These are phyloP conservation scores for Trissonchulus latispiculum DNA, from an alignment of 2,888 invertebrate genomes.

Conservation along the genomic window DNA sequence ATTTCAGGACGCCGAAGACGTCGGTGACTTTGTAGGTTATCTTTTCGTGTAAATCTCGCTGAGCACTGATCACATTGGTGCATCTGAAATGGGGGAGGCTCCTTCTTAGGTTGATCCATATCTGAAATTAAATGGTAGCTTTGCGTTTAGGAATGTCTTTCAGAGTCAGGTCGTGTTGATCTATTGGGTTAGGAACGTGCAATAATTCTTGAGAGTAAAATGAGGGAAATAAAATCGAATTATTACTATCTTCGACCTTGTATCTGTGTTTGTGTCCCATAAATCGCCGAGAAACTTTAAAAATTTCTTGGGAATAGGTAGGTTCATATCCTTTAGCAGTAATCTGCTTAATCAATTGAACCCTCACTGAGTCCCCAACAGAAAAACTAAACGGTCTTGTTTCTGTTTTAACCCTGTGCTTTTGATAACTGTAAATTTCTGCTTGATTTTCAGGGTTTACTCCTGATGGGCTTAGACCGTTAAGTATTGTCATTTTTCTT, in stretches of 20 bases:
- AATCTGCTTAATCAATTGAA: background rate
- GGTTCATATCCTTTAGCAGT: background rate
- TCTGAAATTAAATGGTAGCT: no score
- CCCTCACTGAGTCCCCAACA: background rate
- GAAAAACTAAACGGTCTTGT: no score
- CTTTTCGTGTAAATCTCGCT: no score
- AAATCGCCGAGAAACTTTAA: background rate
- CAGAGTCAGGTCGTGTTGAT: no score
- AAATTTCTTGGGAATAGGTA: background rate
- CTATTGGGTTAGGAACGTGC: background rate
- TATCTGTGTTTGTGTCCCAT: background rate
- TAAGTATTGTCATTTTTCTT: slow-evolving; percentile 7
- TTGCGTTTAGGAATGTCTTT: no score
- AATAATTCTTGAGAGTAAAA: background rate
- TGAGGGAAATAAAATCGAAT: background rate
- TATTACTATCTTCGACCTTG: background rate
- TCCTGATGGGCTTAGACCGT: background rate
- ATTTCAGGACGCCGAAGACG: no score
- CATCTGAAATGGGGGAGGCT: no score
- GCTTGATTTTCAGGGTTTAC: background rate
- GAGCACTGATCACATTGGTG: no score
- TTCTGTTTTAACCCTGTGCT: no score
- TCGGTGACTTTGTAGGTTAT: no score
- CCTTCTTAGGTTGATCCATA: no score
- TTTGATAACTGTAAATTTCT: slow-evolving; percentile 2